Percentiles rank a stretch among this genome's conserved stretches.
Evolutionary conservation across 2,888 invertebrate genomes (phyloP).

Genomic region (Pterobdella sp.): DNA sequence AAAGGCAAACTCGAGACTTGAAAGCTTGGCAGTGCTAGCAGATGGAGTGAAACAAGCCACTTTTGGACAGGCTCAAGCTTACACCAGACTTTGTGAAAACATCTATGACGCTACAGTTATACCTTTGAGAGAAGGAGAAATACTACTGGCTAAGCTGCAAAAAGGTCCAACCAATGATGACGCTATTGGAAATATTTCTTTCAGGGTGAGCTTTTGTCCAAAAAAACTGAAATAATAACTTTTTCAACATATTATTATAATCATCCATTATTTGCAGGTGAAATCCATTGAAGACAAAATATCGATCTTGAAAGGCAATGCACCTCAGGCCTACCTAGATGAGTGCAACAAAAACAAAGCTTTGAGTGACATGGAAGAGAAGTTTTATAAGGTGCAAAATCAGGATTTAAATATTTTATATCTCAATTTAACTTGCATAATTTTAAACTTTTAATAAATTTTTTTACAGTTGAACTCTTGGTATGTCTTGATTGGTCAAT

Average conservation of each 20-base stretch:
- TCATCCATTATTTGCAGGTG: neutral
- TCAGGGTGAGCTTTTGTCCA: too few species aligned
- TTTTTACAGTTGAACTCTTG: conserved; percentile 59
- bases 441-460: conserved; percentile 2
- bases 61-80: conserved; percentile 62
- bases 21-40: conserved; percentile 67
- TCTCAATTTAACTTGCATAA: neutral
- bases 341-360: conserved; percentile 63
- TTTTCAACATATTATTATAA: neutral
- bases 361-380: conserved; percentile 63
- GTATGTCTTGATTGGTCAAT: conserved; percentile 66
- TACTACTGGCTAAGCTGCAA: conserved; percentile 59
- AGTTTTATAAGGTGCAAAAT: conserved; percentile 58
- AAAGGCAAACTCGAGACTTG: conserved; percentile 64
- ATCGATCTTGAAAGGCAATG: neutral
- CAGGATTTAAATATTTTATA: neutral
- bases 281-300: neutral
- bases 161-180: conserved; percentile 53
- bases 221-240: neutral
- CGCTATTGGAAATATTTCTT: too few species aligned
- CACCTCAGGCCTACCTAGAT: conserved; percentile 28
- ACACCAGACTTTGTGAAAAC: conserved; percentile 61
- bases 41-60: conserved; percentile 62
- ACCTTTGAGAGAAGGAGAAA: conserved; percentile 65
- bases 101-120: conserved; percentile 62